Conservation (phyloP, 2,888 invertebrate genomes). For the Ornithoptera priamus region DNA sequence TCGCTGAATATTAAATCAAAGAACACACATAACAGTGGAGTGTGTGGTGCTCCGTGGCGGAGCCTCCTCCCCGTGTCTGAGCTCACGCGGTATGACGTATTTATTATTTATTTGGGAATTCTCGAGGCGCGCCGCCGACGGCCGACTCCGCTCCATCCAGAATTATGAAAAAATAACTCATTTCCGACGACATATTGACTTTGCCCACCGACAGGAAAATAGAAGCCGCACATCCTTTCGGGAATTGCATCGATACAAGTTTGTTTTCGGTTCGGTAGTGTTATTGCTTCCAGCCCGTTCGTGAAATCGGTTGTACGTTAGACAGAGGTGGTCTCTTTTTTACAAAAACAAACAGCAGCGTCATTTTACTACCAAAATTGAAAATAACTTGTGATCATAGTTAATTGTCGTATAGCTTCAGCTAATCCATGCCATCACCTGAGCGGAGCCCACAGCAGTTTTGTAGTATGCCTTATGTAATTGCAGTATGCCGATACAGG, state of each 20-base stretch:
- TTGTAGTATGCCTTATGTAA: too few relatives aligned
- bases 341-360: background rate
- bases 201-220: conserved; percentile 58
- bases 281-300: conserved; percentile 32
- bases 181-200: conserved; percentile 75
- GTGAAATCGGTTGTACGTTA: background rate
- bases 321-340: background rate
- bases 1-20: conserved; percentile 56
- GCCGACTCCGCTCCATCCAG: conserved; percentile 40
- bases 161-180: conserved; percentile 78
- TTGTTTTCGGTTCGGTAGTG: conserved; percentile 36
- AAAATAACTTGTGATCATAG: too few relatives aligned
- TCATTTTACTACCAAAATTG: background rate
- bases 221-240: conserved; percentile 56
- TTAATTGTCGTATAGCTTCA: too few relatives aligned
- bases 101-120: conserved; percentile 80
- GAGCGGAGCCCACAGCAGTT: too few relatives aligned
- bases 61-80: conserved; percentile 36
- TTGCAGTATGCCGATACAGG: too few relatives aligned
- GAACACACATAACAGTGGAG: conserved; percentile 47
- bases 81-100: conserved; percentile 59
- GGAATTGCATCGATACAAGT: conserved; percentile 64
- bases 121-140: conserved; percentile 45
- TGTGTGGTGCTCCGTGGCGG: conserved; percentile 45
- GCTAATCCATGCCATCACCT: too few relatives aligned